These are phyloP conservation scores for Megaptera novaeangliae DNA, from an alignment of 2,113 vertebrate species.

Conservation along the genomic window DNA sequence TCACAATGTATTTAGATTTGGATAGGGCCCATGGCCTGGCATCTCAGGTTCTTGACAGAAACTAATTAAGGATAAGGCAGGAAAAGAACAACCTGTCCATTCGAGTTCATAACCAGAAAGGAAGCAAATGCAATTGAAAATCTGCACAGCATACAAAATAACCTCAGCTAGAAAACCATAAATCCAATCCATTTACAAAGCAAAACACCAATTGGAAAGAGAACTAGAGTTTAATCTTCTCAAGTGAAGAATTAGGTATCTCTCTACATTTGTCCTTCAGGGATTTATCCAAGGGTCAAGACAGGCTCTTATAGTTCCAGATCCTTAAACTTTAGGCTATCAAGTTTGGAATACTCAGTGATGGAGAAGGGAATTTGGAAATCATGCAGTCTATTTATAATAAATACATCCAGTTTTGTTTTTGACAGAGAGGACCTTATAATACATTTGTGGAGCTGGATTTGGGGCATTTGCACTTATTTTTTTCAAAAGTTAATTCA, in stretches of 20 bases:
- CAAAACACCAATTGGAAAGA: neutral
- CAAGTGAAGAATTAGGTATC: neutral
- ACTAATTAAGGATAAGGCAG: neutral
- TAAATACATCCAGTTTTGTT: neutral
- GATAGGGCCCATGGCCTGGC: neutral
- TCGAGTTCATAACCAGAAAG: neutral
- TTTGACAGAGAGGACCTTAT: neutral
- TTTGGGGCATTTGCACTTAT: neutral
- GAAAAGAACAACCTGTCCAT: neutral
- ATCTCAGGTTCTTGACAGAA: neutral
- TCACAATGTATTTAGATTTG: neutral
- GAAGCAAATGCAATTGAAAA: conserved; percentile 1
- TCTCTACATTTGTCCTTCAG: too few relatives aligned
- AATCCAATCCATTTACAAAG: neutral
- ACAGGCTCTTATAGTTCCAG: neutral
- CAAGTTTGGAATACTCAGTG: neutral
- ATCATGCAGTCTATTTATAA: neutral
- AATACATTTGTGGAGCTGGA: neutral
- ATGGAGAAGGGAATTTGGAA: neutral
- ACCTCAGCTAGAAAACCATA: neutral
- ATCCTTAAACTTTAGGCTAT: neutral
- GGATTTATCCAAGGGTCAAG: neutral
- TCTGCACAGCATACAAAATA: neutral
- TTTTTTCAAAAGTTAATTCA: neutral
- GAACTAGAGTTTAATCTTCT: neutral